These are phyloP conservation scores for Petrolisthes cinctipes DNA, from an alignment of 2,888 invertebrate genomes.

Conservation along the genomic window DNA sequence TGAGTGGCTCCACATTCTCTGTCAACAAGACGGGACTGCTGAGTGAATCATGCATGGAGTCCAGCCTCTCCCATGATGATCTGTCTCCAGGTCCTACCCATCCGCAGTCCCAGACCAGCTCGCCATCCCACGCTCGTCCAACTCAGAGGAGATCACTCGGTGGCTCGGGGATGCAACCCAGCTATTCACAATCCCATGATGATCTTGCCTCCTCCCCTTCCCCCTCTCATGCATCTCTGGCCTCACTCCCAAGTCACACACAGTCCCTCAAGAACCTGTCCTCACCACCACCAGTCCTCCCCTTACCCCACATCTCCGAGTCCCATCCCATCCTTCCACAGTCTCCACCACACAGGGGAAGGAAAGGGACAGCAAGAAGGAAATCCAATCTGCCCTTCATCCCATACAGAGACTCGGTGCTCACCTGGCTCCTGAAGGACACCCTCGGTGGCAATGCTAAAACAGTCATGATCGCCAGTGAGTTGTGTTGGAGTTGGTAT, in stretches of 20 bases:
- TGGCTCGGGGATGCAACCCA: neutral
- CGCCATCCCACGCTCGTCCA: neutral
- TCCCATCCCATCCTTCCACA: neutral
- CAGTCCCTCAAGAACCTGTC: constrained; percentile 4
- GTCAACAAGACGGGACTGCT: neutral
- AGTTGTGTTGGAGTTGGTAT: constrained; percentile 69
- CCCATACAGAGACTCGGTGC: constrained; percentile 83
- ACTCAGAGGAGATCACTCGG: neutral
- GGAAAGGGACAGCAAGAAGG: neutral
- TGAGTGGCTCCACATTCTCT: constrained; percentile 31
- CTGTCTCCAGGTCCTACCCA: neutral
- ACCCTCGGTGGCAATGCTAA: constrained; percentile 84
- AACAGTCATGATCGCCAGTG: constrained; percentile 85
- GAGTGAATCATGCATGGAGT: neutral
- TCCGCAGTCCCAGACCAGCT: neutral
- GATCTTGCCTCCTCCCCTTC: neutral
- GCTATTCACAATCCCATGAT: neutral
- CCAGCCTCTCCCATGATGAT: constrained; percentile 11
- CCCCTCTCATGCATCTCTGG: neutral
- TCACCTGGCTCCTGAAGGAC: constrained; percentile 86
- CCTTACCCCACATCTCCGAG: neutral
- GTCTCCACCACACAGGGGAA: neutral
- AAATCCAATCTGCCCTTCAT: constrained; percentile 74
- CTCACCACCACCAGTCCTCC: neutral
- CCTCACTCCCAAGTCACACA: neutral